A percentile compares a stretch with the other conserved stretches of the same genome.
Evolutionary conservation across 2,797 vertebrate species (phyloP).

Genomic region (Paramormyrops hopkinsi): DNA sequence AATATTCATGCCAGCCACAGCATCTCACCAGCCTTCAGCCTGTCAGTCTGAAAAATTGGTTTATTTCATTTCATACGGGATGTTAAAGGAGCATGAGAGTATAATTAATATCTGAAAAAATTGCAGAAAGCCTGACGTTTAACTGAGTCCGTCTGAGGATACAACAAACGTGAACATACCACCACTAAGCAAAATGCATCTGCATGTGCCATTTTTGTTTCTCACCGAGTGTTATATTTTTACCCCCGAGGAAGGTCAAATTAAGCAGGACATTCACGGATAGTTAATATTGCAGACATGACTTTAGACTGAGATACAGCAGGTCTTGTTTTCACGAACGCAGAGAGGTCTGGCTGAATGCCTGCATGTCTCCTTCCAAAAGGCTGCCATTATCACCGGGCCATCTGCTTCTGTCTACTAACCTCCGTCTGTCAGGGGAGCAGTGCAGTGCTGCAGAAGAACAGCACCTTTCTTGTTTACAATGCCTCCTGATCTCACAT

Average conservation of each 20-base stretch:
- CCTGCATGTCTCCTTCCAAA: conserved; percentile 46
- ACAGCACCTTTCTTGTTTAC: conserved; percentile 17
- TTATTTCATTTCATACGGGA: background rate
- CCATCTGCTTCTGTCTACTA: conserved; percentile 60
- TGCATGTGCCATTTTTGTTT: background rate
- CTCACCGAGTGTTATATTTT: background rate
- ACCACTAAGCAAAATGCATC: background rate
- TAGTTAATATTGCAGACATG: conserved; percentile 44
- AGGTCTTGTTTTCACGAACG: conserved; percentile 43
- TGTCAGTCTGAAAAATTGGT: background rate
- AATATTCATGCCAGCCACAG: background rate
- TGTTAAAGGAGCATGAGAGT: background rate
- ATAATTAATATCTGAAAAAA: background rate
- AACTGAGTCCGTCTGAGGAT: background rate
- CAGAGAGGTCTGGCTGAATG: conserved; percentile 51
- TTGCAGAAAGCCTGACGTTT: background rate
- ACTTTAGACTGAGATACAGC: conserved; percentile 48
- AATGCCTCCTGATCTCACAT: conserved; percentile 10
- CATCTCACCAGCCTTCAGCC: background rate
- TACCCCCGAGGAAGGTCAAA: background rate
- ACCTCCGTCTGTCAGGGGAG: conserved; percentile 31
- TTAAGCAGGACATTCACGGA: background rate
- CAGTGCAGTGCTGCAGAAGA: conserved; percentile 21
- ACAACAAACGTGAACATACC: background rate
- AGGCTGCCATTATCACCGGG: conserved; percentile 39